Percentiles rank a stretch among this genome's conserved stretches.
These are phyloP conservation scores for Eristalis tenax DNA, from an alignment of 2,888 invertebrate genomes.

Conservation along the genomic window DNA sequence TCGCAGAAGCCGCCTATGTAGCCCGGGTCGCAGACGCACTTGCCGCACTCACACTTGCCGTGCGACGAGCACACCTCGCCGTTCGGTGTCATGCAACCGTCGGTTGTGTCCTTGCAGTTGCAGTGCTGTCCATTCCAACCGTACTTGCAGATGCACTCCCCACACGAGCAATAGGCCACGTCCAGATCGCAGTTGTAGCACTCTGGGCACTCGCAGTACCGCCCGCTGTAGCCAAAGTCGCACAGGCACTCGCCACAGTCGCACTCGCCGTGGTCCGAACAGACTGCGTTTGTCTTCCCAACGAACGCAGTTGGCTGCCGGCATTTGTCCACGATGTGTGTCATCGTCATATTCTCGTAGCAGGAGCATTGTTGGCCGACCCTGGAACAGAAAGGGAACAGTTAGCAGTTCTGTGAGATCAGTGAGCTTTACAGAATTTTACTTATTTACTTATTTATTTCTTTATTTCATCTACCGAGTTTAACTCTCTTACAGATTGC, in stretches of 20 bases:
- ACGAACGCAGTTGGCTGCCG: slow-evolving; percentile 76
- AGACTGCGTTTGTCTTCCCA: slow-evolving; percentile 79
- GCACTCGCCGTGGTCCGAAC: slow-evolving; percentile 89
- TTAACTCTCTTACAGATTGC: no score
- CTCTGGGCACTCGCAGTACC: slow-evolving; percentile 85
- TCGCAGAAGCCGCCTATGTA: slow-evolving; percentile 79
- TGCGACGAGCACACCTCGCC: slow-evolving; percentile 86
- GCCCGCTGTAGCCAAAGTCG: slow-evolving; percentile 83
- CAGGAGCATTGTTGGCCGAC: slow-evolving; percentile 78
- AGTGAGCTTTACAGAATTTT: no score
- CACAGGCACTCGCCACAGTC: slow-evolving; percentile 89
- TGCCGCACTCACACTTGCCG: slow-evolving; percentile 90
- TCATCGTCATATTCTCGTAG: slow-evolving; percentile 74
- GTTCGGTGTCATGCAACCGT: slow-evolving; percentile 83
- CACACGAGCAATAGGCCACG: slow-evolving; percentile 89
- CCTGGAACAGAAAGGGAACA: slow-evolving; percentile 65
- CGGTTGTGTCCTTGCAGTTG: slow-evolving; percentile 82
- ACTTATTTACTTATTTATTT: no score
- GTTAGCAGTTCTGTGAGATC: no score
- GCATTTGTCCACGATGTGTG: slow-evolving; percentile 76
- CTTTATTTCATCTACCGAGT: no score
- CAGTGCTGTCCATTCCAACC: slow-evolving; percentile 85
- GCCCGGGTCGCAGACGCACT: slow-evolving; percentile 76
- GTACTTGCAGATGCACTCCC: slow-evolving; percentile 86
- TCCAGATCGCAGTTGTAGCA: slow-evolving; percentile 85